phyloP scores from a whole-genome alignment of 2,797 vertebrate genomes.

The Lithobates sylvaticus region DNA sequence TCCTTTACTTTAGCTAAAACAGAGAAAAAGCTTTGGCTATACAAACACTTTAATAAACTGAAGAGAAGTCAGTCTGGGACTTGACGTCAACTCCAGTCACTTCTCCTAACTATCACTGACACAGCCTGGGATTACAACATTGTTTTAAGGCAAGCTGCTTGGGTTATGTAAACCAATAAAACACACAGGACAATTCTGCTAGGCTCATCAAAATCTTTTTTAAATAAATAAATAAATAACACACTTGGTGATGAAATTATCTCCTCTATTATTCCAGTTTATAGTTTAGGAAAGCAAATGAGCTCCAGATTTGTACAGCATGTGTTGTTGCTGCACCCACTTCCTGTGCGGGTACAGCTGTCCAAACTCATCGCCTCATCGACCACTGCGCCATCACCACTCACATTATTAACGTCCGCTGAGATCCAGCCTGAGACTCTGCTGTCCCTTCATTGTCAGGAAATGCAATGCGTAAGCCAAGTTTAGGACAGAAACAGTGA shows the following conservation, averaged over 20 bases:
- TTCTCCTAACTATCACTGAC: no score
- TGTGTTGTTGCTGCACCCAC: slow-evolving; percentile 80
- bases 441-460: slow-evolving; percentile 62
- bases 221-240: no score
- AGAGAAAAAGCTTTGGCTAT: no score
- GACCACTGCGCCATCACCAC: slow-evolving; percentile 76
- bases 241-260: slow-evolving; percentile 18
- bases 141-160: background rate
- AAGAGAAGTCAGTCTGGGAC: background rate
- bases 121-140: background rate
- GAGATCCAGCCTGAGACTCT: slow-evolving; percentile 62
- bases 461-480: slow-evolving; percentile 54
- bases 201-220: slow-evolving; percentile 12
- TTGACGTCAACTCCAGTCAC: background rate
- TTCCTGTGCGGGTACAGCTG: slow-evolving; percentile 89
- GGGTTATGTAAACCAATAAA: slow-evolving; percentile 16
- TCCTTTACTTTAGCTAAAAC: no score
- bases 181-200: slow-evolving; percentile 5
- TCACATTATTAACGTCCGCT: slow-evolving; percentile 73
- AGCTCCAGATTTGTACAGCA: slow-evolving; percentile 66
- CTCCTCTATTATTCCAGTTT: slow-evolving; percentile 40
- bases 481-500: background rate
- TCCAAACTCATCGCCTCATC: slow-evolving; percentile 84
- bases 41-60: no score
- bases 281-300: slow-evolving; percentile 26